A percentile compares a stretch with the other conserved stretches of the same genome.
Conservation (phyloP, 1,140 invertebrate genomes). For the Drosophila parabipectinata region DNA sequence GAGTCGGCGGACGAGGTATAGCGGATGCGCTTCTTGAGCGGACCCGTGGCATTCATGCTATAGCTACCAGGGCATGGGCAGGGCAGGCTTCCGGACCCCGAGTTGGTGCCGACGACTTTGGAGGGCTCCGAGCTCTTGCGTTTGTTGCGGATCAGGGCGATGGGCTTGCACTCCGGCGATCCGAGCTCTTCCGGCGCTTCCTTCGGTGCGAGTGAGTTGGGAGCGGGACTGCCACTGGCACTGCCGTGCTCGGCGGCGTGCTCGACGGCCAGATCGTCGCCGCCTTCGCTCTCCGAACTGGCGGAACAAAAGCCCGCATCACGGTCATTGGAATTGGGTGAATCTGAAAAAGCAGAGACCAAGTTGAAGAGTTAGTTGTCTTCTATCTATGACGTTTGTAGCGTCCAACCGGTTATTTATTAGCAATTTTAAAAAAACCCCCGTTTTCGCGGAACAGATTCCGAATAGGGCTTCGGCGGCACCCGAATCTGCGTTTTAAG, state of each 20-base stretch:
- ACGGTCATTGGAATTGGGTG: constrained; percentile 85
- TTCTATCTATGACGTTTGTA: constrained; percentile 40
- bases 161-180: constrained; percentile 86
- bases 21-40: constrained; percentile 88
- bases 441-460: constrained; percentile 43
- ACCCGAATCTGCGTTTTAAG: not conserved
- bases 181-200: constrained; percentile 86
- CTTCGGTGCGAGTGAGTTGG: constrained; percentile 85
- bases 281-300: constrained; percentile 83
- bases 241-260: constrained; percentile 32
- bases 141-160: constrained; percentile 88
- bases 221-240: constrained; percentile 56
- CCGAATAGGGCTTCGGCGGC: constrained; percentile 9
- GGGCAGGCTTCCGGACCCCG: not conserved
- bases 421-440: constrained; percentile 43
- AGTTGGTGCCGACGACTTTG: constrained; percentile 58
- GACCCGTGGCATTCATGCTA: constrained; percentile 78
- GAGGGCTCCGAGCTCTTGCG: constrained; percentile 90
- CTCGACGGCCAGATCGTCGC: constrained; percentile 85
- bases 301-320: constrained; percentile 90
- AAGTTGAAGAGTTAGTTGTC: constrained; percentile 30
- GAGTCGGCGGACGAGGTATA: constrained; percentile 77
- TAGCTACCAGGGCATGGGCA: constrained; percentile 3
- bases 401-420: constrained; percentile 45
- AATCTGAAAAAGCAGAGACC: constrained; percentile 67